Percentiles rank a stretch among this genome's conserved stretches.
Conservation (phyloP, 1,140 invertebrate genomes). For the Alviniconcha marisindica region DNA sequence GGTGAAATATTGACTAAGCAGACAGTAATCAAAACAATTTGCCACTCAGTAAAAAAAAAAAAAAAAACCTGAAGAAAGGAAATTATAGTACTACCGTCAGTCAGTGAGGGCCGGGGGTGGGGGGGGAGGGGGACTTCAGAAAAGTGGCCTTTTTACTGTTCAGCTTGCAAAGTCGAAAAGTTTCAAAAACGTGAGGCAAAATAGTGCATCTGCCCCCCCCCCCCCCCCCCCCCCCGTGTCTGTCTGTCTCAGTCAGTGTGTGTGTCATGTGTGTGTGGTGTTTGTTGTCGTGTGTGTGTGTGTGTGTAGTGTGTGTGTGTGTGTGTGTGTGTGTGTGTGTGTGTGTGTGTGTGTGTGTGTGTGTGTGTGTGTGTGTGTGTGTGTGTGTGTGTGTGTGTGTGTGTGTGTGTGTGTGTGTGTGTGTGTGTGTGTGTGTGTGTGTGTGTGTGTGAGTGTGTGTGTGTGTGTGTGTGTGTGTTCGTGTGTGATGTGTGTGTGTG, state of each 20-base stretch:
- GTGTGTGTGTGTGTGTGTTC: no score
- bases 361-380: constrained; percentile 29
- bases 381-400: background rate
- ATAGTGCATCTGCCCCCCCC: background rate
- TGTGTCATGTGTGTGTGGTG: background rate
- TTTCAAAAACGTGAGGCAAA: background rate
- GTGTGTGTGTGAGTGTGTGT: no score
- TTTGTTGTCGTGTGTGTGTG: background rate
- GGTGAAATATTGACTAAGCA: no score
- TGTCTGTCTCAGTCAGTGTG: background rate
- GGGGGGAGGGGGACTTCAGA: background rate
- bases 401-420: background rate
- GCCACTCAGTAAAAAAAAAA: no score
- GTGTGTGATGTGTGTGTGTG: background rate
- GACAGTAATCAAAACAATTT: no score
- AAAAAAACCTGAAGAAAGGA: no score
- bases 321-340: constrained; percentile 4
- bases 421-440: no score
- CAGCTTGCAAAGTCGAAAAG: background rate
- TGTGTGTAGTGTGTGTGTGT: background rate
- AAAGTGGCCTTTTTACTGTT: no score
- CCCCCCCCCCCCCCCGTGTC: background rate
- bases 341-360: background rate
- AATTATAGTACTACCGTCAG: no score
- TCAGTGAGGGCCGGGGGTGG: background rate